Evolutionary conservation across 2,888 invertebrate species (phyloP), one percentile per base, ranked within the genome.

Genomic region (Schrankia costaestrigalis): DNA sequence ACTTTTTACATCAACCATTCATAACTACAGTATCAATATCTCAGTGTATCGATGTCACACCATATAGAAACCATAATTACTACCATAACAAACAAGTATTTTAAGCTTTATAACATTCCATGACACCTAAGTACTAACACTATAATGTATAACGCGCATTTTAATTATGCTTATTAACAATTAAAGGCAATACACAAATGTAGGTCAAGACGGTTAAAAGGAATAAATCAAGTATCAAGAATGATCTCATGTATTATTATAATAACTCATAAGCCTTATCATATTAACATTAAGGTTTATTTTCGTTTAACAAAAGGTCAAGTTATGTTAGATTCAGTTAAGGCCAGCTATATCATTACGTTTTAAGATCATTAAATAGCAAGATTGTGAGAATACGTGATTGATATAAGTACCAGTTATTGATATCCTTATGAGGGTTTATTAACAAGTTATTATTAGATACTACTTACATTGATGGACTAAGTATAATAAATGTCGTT

Each of bases 111-210:
- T 37, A 38, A 25, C 56, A 53, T 46, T 49, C 40, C 41, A 44
- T 43, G 51, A 48, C 41, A 38, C 41, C 34, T 32, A 25, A 32
- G 31, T 39, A 49, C 46, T 48, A 29, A 53, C 45, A 37, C 55
- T 55, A 58, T 47, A 55, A 59, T 75, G 71, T 76, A 79, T 81
- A 73, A 79, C 78, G 76, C 83, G 83, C 84, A 78, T 78, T 86
- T 84, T 85, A 85, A 86, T 85, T 83, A 85, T 82, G 77, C 85
- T 83, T 84, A 86, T 86, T 83, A 86, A 81, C 86, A 87, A 87
- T 87, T 85, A 86, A 80, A 83, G 77, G 78, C 83, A 83, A 82
- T 81, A 72, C 81, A 57, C 75, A 65, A 77, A 86, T 78, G 74
- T 87, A 58, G 86, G 86, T 84, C 86, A 85, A 84, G 84, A 70